Percentiles rank a stretch among this genome's conserved stretches.
These are phyloP conservation scores for Suncus etruscus DNA, from an alignment of 2,113 vertebrate genomes.

Conservation along the genomic window DNA sequence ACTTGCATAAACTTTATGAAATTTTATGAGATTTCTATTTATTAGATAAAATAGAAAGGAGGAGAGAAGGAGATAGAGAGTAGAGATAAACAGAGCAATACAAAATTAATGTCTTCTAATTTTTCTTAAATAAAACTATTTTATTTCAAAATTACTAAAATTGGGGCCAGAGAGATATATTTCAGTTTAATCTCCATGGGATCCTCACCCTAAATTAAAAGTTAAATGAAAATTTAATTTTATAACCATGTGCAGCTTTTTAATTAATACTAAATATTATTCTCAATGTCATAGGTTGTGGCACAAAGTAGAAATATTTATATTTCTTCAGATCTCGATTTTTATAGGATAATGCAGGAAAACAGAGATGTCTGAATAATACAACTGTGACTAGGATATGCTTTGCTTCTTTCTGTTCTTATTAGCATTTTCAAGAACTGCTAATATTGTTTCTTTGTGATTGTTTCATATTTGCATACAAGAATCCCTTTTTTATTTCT, in stretches of 20 bases:
- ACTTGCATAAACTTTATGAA: too few relatives aligned
- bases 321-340: conserved; percentile 54
- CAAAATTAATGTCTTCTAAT: too few relatives aligned
- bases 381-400: conserved; percentile 15
- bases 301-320: neutral
- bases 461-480: conserved; percentile 63
- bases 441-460: conserved; percentile 62
- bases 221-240: neutral
- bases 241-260: conserved; percentile 16
- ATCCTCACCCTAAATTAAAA: too few relatives aligned
- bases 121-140: too few relatives aligned
- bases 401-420: conserved; percentile 49
- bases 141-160: too few relatives aligned
- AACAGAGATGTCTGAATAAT: conserved; percentile 15
- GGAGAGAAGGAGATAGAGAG: too few relatives aligned
- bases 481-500: conserved; percentile 32
- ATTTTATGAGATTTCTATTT: too few relatives aligned
- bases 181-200: too few relatives aligned
- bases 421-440: conserved; percentile 46
- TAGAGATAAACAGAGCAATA: too few relatives aligned
- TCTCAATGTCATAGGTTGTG: neutral
- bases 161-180: too few relatives aligned
- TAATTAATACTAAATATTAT: neutral
- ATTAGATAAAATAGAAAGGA: too few relatives aligned
- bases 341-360: conserved; percentile 10